Conservation (phyloP, 2,888 invertebrate genomes). For the Lasiommata megera region DNA sequence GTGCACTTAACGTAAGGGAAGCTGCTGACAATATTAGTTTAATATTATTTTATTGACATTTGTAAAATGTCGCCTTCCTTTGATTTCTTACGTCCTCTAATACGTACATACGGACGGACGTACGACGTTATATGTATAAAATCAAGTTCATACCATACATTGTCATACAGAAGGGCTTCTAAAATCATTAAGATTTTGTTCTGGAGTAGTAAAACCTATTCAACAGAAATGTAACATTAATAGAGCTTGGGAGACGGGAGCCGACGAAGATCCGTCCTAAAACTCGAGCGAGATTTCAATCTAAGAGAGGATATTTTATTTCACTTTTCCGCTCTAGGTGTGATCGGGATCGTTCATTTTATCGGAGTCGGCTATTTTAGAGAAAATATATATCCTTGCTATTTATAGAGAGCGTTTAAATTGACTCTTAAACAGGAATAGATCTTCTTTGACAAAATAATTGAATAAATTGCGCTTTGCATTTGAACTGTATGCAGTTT, state of each 20-base stretch:
- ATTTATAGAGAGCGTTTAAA: conserved; percentile 9
- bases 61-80: too few relatives aligned
- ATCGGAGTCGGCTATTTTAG: conserved; percentile 25
- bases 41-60: too few relatives aligned
- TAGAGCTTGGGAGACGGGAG: conserved; percentile 34
- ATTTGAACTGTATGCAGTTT: too few relatives aligned
- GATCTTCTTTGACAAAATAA: neutral
- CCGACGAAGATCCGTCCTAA: conserved; percentile 32
- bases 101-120: too few relatives aligned
- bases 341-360: conserved; percentile 34
- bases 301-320: conserved; percentile 37
- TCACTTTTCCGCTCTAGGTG: conserved; percentile 36
- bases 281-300: conserved; percentile 37
- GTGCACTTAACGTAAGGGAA: too few relatives aligned
- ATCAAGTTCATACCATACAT: too few relatives aligned
- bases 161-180: too few relatives aligned
- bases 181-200: too few relatives aligned
- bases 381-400: conserved; percentile 26
- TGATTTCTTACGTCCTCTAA: too few relatives aligned
- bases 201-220: neutral
- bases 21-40: too few relatives aligned
- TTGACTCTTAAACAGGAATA: conserved; percentile 3
- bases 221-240: conserved; percentile 34
- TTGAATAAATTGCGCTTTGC: too few relatives aligned
- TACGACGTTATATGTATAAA: too few relatives aligned